phyloP scores from a whole-genome alignment of 1,140 invertebrate species.

The Platorchestia sp. region DNA sequence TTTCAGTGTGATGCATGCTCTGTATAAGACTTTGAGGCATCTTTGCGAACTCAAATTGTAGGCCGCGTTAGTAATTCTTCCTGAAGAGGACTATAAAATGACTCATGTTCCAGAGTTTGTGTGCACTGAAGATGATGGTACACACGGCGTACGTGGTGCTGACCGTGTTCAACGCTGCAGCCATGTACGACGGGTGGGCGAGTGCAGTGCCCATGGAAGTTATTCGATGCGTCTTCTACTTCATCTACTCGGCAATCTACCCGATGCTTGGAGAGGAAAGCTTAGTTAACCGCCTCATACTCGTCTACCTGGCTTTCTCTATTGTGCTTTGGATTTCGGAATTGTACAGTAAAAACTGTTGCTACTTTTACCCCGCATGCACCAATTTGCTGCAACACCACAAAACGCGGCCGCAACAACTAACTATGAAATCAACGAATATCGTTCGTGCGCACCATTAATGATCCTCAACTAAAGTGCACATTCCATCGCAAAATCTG shows the following conservation, averaged over 20 bases:
- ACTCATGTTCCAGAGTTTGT: not conserved
- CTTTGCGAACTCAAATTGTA: too few species aligned
- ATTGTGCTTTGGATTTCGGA: not conserved
- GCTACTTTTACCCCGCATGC: not conserved
- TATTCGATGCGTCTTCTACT: not conserved
- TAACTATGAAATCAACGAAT: too few species aligned
- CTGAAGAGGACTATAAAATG: too few species aligned
- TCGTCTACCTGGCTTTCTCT: not conserved
- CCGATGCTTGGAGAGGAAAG: not conserved
- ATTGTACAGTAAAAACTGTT: not conserved
- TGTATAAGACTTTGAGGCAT: too few species aligned
- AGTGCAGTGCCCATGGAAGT: constrained; percentile 1
- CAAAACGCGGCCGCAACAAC: too few species aligned
- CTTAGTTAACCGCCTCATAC: not conserved
- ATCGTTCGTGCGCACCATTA: too few species aligned
- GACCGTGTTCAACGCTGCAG: constrained; percentile 10
- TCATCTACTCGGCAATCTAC: not conserved
- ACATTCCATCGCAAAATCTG: too few species aligned
- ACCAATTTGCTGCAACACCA: too few species aligned
- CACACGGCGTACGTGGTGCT: constrained; percentile 11
- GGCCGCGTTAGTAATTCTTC: too few species aligned
- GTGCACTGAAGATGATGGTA: not conserved
- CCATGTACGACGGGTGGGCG: constrained; percentile 16
- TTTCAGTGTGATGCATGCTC: too few species aligned
- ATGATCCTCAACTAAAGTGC: too few species aligned